Conservation (phyloP, 2,113 vertebrate species). For the Mungos mungo region DNA sequence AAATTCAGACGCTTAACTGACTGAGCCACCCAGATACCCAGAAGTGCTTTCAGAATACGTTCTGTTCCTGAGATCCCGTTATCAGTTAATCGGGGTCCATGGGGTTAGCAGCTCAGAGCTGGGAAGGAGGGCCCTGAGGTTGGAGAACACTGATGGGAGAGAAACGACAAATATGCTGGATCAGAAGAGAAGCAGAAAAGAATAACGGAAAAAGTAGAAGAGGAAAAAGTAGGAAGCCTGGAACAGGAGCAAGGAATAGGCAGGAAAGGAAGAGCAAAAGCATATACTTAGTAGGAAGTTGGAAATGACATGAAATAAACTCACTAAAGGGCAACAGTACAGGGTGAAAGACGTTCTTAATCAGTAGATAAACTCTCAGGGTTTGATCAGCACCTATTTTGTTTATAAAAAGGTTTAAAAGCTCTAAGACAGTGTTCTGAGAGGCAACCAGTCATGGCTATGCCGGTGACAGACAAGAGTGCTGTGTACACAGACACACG, state of each 20-base stretch:
- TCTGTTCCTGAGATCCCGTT: not conserved
- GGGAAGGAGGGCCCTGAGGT: fast-evolving
- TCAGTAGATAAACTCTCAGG: not conserved
- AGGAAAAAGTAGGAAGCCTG: not conserved
- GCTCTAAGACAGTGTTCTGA: not conserved
- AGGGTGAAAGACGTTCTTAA: not conserved
- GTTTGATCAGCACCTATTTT: not conserved
- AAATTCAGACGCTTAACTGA: no score
- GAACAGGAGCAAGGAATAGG: not conserved
- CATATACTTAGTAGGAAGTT: not conserved
- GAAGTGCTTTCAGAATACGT: not conserved
- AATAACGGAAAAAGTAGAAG: not conserved
- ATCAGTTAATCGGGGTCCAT: not conserved
- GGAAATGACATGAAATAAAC: not conserved
- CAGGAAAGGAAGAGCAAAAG: not conserved
- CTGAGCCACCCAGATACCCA: no score
- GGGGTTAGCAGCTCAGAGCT: not conserved
- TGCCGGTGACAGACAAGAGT: not conserved
- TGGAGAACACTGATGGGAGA: fast-evolving
- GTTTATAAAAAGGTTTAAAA: not conserved
- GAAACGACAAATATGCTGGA: not conserved
- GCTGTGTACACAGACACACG: fast-evolving
- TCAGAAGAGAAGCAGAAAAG: not conserved
- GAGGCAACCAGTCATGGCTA: fast-evolving
- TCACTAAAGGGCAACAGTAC: not conserved